Percentiles rank a stretch among this genome's conserved stretches.
phyloP scores from a whole-genome alignment of 2,797 vertebrate genomes.

The Myotis planiceps region DNA sequence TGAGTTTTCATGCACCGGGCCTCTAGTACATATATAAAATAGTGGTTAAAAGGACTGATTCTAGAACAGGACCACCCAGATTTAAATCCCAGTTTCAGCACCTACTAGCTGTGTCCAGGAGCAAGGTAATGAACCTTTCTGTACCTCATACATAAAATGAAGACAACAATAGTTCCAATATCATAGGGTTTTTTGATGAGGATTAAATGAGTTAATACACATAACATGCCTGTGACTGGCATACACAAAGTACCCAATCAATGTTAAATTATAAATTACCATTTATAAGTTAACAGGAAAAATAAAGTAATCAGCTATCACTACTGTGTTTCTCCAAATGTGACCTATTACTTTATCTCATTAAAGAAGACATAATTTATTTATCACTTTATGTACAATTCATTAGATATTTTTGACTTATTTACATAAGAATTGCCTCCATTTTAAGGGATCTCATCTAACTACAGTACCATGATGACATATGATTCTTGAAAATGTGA shows the following conservation, averaged over 20 bases:
- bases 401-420: constrained; percentile 54
- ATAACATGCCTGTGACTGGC: background rate
- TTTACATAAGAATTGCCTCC: constrained; percentile 29
- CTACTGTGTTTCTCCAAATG: background rate
- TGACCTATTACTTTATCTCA: background rate
- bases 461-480: background rate
- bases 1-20: no score
- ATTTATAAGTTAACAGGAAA: background rate
- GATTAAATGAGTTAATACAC: background rate
- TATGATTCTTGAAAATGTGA: background rate
- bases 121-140: background rate
- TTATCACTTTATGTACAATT: constrained; percentile 37
- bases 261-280: background rate
- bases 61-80: background rate
- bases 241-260: background rate
- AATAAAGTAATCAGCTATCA: background rate
- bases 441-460: constrained; percentile 14
- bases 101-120: background rate
- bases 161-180: background rate
- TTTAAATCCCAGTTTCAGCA: background rate
- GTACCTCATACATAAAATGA: background rate
- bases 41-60: background rate
- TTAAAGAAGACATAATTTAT: background rate
- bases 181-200: background rate
- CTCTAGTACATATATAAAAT: background rate